Base-by-base conservation (phyloP, 2,797 vertebrate genomes). In the Leucoraja ocellata region DNA sequence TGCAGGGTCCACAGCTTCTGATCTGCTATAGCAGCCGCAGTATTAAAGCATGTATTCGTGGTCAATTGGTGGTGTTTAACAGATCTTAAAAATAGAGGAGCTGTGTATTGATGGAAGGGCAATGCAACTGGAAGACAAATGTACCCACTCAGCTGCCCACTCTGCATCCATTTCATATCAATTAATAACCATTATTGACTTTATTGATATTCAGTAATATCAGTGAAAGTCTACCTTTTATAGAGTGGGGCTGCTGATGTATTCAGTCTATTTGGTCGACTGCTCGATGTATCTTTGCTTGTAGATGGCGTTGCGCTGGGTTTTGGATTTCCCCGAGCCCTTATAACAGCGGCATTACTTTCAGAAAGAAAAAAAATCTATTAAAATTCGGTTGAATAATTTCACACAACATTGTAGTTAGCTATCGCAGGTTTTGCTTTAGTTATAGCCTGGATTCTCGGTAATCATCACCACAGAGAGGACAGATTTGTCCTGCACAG, bases 341-440 rank as follows among this genome's bases (percentile, higher is more conserved):
- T 96, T 95, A 95, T 95, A 93, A 97, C 93, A 94, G 97, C 97
- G 93, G 97, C 96, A 0, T 95, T 95, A 93, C 98, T 99, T 92
- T 18, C 77, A 94, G 58, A 94, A 94, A 94, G 5, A 18, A 77
- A 83, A 36, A 79, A 2, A 65, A 71, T 28, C 91, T 39, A 73
- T 79, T 32, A 61, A n/a, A 84, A 80, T 92, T 58, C 71, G 6
- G 36, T 11, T 93, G 46, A 54, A 54, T 54, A 54, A 93, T 93
- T 0, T 94, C 74, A 94, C 28, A n/a, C 88, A 93, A 81, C 4
- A 2, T 79, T 54, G 46, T 54, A 54, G 39, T 54, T 46, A 61
- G 28, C 1, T 18, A 32, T 58, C 21, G 68, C 21, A 11, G 9
- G n/a, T 54, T 25, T 63, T 0, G 4, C 16, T 2, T 93, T 36